Base-by-base conservation (phyloP, 1,140 invertebrate species). In the Augochlora pura region DNA sequence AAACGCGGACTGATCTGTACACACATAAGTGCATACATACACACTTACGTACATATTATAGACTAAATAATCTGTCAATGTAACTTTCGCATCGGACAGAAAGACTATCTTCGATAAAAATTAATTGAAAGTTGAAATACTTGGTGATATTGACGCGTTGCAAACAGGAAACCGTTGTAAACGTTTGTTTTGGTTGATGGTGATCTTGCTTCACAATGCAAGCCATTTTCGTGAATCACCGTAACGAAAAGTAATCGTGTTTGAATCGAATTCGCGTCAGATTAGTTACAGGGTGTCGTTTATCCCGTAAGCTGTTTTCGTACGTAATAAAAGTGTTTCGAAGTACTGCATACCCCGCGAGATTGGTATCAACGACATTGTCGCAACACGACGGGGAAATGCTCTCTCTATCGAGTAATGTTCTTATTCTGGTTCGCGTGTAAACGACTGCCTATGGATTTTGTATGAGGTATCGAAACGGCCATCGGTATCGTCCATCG, bases 191-290 rank as follows among this genome's bases (percentile, higher is more conserved):
- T 21, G 12, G 27, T 79, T 74, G 54, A 72, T 76, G 78, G 54
- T 65, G 42, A 57, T 66, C 46, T 39, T 21, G 69, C 42, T 16
- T 1, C 52, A 39, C 42, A 65, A 76, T 74, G 77, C 69, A 65
- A 78, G 67, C 74, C 76, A 84, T 86, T 86, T 83, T 80, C 60
- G 69, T 72, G 78, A 87, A 60, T 73, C 67, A 63, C 64, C 78
- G 74, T 82, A 83, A 88, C 86, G 87, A 86, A 71, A 89, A 88
- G 68, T 87, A 78, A 82, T 87, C 68, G 71, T 77, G 71, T 75
- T 77, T 67, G 54, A 27, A 66, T 66, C 27, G 46, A n/a, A 12
- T 21, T 78, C 23, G 49, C 52, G 69, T 49, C 68, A 79, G 67
- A 81, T 71, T 77, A 59, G 62, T 27, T 54, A 52, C 12, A 52